A percentile compares a stretch with the other conserved stretches of the same genome.
phyloP scores from a whole-genome alignment of 2,797 vertebrate species.

The Hemitrygon akajei region DNA sequence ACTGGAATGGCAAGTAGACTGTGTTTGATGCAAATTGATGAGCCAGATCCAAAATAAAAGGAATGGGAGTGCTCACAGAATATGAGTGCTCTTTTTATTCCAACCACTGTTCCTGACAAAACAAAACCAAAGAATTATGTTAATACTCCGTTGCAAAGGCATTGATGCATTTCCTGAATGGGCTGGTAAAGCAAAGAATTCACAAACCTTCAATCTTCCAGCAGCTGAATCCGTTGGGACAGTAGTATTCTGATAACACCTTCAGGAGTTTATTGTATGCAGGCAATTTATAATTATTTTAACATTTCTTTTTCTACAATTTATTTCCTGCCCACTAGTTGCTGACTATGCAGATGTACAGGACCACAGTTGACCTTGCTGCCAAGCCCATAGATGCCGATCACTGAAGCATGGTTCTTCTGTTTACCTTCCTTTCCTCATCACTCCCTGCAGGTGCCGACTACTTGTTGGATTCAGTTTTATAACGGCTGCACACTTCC shows the following conservation, averaged over 20 bases:
- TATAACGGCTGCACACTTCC: too few relatives aligned
- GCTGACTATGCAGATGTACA: not conserved
- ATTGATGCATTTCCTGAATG: not conserved
- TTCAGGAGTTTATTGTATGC: conserved; percentile 27
- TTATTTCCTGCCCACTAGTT: not conserved
- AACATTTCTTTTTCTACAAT: not conserved
- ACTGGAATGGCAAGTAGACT: not conserved
- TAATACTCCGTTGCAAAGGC: not conserved
- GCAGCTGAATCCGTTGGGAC: conserved; percentile 15
- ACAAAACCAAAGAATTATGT: conserved; percentile 20
- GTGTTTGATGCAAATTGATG: not conserved
- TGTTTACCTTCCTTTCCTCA: too few relatives aligned
- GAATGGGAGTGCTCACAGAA: not conserved
- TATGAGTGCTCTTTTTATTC: conserved; percentile 6
- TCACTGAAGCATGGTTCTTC: too few relatives aligned
- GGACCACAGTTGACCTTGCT: not conserved
- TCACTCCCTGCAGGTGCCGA: too few relatives aligned
- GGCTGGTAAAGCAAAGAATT: not conserved
- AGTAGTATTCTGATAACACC: not conserved
- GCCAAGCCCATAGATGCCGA: too few relatives aligned
- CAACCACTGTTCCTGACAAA: not conserved
- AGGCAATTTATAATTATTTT: not conserved
- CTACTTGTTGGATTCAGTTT: too few relatives aligned
- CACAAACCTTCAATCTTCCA: conserved; percentile 16
- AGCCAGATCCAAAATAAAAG: not conserved